A percentile compares a stretch with the other conserved stretches of the same genome.
Evolutionary conservation across 2,113 vertebrate genomes (phyloP).

Genomic region (Pyrgilauda ruficollis): DNA sequence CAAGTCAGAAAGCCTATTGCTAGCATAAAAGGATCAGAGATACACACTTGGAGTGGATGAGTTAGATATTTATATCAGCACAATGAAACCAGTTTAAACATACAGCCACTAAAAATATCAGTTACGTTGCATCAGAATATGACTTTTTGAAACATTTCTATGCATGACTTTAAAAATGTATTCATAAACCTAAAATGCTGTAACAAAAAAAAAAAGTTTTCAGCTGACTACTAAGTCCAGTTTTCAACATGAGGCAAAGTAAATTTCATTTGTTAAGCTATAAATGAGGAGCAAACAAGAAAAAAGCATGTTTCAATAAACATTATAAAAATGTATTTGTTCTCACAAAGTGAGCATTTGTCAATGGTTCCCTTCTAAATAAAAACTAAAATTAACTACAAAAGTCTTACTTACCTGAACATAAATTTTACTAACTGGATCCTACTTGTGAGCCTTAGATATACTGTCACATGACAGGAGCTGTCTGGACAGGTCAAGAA

Average conservation of each 20-base stretch:
- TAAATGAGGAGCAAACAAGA: background rate
- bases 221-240: background rate
- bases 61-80: background rate
- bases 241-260: background rate
- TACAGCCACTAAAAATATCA: background rate
- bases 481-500: slow-evolving; percentile 11
- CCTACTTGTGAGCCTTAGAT: background rate
- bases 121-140: background rate
- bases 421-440: background rate
- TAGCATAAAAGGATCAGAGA: background rate
- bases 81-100: background rate
- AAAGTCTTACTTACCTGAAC: slow-evolving; percentile 25
- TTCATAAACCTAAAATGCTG: background rate
- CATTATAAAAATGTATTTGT: background rate
- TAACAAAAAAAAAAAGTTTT: background rate
- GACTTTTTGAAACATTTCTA: background rate
- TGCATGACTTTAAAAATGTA: background rate
- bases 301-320: background rate
- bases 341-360: background rate
- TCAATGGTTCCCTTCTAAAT: background rate
- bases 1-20: background rate
- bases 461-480: background rate
- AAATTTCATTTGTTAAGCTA: background rate
- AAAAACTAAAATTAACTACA: background rate
- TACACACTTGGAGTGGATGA: background rate